Percentiles rank a stretch among this genome's conserved stretches.
Conservation (phyloP, 2,888 invertebrate genomes). For the Brenthis hecate region DNA sequence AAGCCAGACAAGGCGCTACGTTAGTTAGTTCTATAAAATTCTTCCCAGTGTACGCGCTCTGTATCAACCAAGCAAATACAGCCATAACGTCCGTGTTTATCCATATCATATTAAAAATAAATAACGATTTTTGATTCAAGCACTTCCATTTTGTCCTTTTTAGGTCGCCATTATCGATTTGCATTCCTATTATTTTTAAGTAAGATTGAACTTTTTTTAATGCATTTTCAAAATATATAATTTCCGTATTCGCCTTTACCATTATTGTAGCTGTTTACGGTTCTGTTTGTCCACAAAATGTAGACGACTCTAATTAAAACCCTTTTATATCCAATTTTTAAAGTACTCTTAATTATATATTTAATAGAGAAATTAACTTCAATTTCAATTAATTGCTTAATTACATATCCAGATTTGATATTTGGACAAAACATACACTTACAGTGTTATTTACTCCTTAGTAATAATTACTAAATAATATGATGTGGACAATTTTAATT, state of each 20-base stretch:
- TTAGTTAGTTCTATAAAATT: slow-evolving; percentile 24
- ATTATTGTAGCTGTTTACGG: not conserved
- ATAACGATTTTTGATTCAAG: slow-evolving; percentile 5
- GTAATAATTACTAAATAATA: not conserved
- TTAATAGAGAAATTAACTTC: slow-evolving; percentile 2
- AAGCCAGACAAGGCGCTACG: slow-evolving; percentile 20
- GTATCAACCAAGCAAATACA: slow-evolving; percentile 4
- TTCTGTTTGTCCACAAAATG: not conserved
- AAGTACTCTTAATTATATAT: not conserved
- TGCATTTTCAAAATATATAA: slow-evolving; percentile 13
- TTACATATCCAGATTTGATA: slow-evolving; percentile 1
- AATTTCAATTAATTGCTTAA: slow-evolving; percentile 6
- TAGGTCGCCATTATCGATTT: slow-evolving; percentile 5
- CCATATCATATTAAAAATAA: slow-evolving; percentile 6
- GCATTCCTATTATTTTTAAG: slow-evolving; percentile 17
- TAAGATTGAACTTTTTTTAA: slow-evolving; percentile 16
- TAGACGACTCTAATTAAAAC: not conserved
- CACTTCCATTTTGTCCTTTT: not conserved
- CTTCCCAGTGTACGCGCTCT: slow-evolving; percentile 5
- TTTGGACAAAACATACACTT: not conserved
- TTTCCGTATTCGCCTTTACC: slow-evolving; percentile 1
- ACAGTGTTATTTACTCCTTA: not conserved
- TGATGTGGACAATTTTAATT: not conserved
- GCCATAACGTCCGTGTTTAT: not conserved
- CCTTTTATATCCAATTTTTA: not conserved